A percentile compares a stretch with the other conserved stretches of the same genome.
phyloP scores from a whole-genome alignment of 2,797 vertebrate genomes.

The Sebastes nivosus region DNA sequence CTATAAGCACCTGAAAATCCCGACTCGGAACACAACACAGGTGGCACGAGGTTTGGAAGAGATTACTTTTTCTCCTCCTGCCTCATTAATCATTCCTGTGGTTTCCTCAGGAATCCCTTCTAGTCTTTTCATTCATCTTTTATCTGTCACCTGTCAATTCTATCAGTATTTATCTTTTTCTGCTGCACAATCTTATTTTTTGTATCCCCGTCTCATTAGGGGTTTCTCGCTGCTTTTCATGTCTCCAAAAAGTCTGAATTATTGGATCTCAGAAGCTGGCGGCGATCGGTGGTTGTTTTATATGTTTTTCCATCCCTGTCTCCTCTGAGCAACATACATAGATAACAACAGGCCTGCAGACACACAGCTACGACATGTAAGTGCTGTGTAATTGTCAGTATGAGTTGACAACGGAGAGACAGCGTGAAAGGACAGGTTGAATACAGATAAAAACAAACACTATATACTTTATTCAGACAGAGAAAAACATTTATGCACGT shows the following conservation, averaged over 20 bases:
- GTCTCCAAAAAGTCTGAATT: neutral
- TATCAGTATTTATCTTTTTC: constrained; percentile 6
- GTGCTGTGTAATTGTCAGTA: neutral
- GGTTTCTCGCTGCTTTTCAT: neutral
- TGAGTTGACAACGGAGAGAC: neutral
- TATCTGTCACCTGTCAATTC: constrained; percentile 15
- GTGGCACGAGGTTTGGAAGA: neutral
- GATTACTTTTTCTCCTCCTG: neutral
- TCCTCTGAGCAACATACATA: neutral
- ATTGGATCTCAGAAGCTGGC: neutral
- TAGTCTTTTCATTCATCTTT: constrained; percentile 5
- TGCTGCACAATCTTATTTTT: neutral
- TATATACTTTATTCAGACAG: too few relatives aligned
- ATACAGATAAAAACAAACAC: neutral
- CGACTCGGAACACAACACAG: neutral
- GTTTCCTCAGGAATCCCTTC: constrained; percentile 2
- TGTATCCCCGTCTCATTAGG: neutral
- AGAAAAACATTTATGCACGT: neutral
- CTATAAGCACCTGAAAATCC: neutral
- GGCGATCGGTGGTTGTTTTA: neutral
- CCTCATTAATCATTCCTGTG: neutral
- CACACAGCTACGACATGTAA: neutral
- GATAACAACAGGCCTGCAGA: neutral
- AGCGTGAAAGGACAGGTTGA: neutral
- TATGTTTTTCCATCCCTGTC: neutral